A percentile compares a stretch with the other conserved stretches of the same genome.
phyloP scores from a whole-genome alignment of 2,888 invertebrate species.

The Drosophila greeni region DNA sequence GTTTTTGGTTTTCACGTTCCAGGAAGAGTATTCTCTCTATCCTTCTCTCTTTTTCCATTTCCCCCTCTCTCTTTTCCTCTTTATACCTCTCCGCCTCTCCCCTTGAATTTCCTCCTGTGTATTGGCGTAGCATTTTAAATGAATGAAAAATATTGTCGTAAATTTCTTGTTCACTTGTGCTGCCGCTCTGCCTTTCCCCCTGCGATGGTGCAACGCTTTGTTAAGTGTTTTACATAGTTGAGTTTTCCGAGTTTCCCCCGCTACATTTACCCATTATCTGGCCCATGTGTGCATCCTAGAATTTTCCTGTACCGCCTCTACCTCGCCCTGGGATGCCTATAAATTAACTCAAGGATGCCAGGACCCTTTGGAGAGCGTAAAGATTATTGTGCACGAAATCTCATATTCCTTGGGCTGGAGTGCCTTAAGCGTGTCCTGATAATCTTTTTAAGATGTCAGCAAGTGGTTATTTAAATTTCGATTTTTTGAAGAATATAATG shows the following conservation, averaged over 20 bases:
- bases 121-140: conserved; percentile 70
- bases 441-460: conserved; percentile 23
- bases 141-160: conserved; percentile 73
- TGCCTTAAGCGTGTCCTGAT: not conserved
- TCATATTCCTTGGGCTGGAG: conserved; percentile 14
- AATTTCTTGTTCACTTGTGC: conserved; percentile 52
- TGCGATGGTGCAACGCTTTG: conserved; percentile 62
- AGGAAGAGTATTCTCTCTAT: not conserved
- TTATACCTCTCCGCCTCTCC: not conserved
- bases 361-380: conserved; percentile 13
- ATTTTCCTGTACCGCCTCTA: conserved; percentile 12
- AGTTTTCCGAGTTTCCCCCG: conserved; percentile 26
- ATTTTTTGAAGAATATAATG: not conserved
- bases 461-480: conserved; percentile 14
- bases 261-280: conserved; percentile 59
- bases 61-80: not conserved
- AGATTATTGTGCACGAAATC: conserved; percentile 18
- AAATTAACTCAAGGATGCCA: conserved; percentile 53
- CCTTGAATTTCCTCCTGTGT: conserved; percentile 34
- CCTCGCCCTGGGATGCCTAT: conserved; percentile 32
- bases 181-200: conserved; percentile 12
- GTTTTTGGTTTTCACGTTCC: conserved; percentile 23
- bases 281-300: conserved; percentile 52
- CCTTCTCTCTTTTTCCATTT: not conserved
- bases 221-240: conserved; percentile 62